Base-by-base conservation (phyloP, 2,888 invertebrate species). In the Adelphocoris suturalis region DNA sequence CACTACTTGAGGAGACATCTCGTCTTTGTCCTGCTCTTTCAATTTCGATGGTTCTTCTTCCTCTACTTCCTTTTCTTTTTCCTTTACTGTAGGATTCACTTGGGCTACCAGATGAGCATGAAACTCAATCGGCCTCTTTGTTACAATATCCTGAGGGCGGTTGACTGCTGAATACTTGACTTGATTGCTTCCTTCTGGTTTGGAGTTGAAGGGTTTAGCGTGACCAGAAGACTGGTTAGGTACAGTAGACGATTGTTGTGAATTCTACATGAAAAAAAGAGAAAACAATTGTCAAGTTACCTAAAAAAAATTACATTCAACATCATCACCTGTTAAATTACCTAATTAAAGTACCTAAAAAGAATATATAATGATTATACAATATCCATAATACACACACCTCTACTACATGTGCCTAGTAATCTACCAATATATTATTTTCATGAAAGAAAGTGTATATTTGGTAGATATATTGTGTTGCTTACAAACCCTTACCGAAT, bases 151-250 rank as follows among this genome's bases (percentile, higher is more conserved):
- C 48, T 82, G 47, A 52, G 86, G 86, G 27, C 86, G 86, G 75
- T 82, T 82, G 12, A 75, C 86, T 14, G 82, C 82, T 14, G 86
- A 86, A 47, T 86, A 86, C 75, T 86, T 86, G 1, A 86, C 86
- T 23, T 86, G 86, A 48, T 75, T 68, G 37, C 55, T 85, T 4
- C 86, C 86, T 16, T 86, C 86, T 12, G 86, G 48, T n/a, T 86
- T 86, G 14, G 86, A 0, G 11, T 86, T 75, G 23, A 47, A 75
- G 13, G 82, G 82, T 27, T 48, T 47, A 7, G 47, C 82, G 23
- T 82, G 82, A 52, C 82, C 52, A 12, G 46, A 47, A 23, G 82
- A 27, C 11, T 68, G 68, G 23, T 23, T 23, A 5, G 68, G 68
- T 68, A 68, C 68, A 0, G 68, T 19, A 0, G 68, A 68, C 9